Conservation (phyloP, 2,113 vertebrate species). For the Ctenomys sociabilis region DNA sequence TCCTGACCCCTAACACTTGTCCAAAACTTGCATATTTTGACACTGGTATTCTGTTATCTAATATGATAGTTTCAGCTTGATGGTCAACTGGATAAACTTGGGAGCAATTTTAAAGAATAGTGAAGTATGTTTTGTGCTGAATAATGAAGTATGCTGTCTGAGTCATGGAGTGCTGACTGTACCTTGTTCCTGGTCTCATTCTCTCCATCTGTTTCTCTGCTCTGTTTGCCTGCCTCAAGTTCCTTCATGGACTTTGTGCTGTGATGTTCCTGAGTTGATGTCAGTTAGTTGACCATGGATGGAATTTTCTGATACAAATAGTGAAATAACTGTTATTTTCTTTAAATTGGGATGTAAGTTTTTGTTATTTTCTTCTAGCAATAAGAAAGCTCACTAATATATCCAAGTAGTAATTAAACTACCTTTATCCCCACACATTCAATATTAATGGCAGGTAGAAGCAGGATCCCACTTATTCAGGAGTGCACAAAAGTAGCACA, state of each 20-base stretch:
- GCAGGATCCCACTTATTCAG: neutral
- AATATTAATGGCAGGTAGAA: neutral
- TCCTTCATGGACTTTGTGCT: neutral
- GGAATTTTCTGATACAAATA: neutral
- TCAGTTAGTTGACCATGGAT: neutral
- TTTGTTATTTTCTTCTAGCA: neutral
- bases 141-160: neutral
- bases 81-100: neutral
- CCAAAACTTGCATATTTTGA: too few relatives aligned
- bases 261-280: neutral
- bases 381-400: neutral
- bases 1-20: neutral
- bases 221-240: neutral
- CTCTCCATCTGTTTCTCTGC: neutral
- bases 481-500: neutral
- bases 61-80: neutral
- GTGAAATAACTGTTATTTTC: neutral
- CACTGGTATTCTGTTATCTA: neutral
- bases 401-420: neutral
- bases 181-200: neutral
- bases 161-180: neutral
- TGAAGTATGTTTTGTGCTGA: neutral
- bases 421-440: accelerated
- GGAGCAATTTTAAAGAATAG: neutral
- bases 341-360: neutral